Evolutionary conservation across 2,113 vertebrate species (phyloP).

Genomic region (Noctilio leporinus): DNA sequence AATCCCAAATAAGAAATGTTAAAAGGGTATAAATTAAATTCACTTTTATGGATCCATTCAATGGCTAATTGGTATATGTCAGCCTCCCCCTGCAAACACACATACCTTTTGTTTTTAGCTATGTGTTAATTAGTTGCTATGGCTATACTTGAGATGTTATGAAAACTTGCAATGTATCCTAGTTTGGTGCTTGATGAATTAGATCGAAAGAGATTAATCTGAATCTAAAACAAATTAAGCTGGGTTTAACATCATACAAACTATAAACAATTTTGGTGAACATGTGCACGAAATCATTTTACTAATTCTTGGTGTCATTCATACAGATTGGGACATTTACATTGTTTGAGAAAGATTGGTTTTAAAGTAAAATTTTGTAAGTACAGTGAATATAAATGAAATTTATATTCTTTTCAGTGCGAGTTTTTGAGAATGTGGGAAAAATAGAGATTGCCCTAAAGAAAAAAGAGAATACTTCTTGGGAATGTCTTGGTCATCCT

Average conservation of each 20-base stretch:
- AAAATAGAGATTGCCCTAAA: constrained; percentile 89
- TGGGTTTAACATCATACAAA: not conserved
- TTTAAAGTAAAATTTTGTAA: not conserved
- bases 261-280: constrained; percentile 4
- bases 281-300: not conserved
- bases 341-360: not conserved
- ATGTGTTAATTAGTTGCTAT: not conserved
- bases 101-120: not conserved
- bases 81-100: not conserved
- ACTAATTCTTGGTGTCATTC: not conserved
- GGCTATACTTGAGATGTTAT: not conserved
- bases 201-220: constrained; percentile 15
- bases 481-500: constrained; percentile 85
- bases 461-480: constrained; percentile 82
- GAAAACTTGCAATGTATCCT: not conserved
- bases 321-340: not conserved
- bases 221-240: not conserved
- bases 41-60: not conserved
- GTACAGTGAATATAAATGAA: not conserved
- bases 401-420: constrained; percentile 80
- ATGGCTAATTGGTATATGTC: not conserved
- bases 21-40: not conserved
- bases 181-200: constrained; percentile 1
- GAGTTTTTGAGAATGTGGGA: constrained; percentile 82
- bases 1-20: not conserved